Conservation (phyloP, 1,140 invertebrate species). For the Trichomalopsis sarcophagae region DNA sequence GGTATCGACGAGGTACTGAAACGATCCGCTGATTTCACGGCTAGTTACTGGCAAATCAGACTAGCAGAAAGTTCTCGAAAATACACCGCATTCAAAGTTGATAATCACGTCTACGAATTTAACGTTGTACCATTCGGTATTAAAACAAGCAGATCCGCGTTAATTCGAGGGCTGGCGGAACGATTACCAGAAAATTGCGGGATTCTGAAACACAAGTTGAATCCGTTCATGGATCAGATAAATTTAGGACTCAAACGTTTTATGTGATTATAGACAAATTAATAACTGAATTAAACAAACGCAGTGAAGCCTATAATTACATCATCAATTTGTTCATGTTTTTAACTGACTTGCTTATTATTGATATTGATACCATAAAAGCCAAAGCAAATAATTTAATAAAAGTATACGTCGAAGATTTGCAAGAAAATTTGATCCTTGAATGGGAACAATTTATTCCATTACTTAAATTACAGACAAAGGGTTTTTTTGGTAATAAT, state of each 20-base stretch:
- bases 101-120: too few species aligned
- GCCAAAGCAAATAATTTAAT: conserved; percentile 18
- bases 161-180: too few species aligned
- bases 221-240: not conserved
- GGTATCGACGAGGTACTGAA: too few species aligned
- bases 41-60: too few species aligned
- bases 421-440: conserved; percentile 20
- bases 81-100: too few species aligned
- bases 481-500: conserved; percentile 15
- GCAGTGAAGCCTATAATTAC: conserved; percentile 40
- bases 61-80: too few species aligned
- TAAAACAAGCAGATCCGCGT: too few species aligned
- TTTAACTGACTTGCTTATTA: conserved; percentile 17
- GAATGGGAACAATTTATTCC: conserved; percentile 41
- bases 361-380: conserved; percentile 21
- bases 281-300: conserved; percentile 30
- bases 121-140: too few species aligned
- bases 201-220: conserved; percentile 9
- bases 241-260: conserved; percentile 42
- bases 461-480: not conserved
- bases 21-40: too few species aligned
- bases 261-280: conserved; percentile 43
- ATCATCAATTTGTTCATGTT: conserved; percentile 38
- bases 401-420: conserved; percentile 36
- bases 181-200: conserved; percentile 7